phyloP scores from a whole-genome alignment of 2,113 vertebrate species.

The Anguilla japonica region DNA sequence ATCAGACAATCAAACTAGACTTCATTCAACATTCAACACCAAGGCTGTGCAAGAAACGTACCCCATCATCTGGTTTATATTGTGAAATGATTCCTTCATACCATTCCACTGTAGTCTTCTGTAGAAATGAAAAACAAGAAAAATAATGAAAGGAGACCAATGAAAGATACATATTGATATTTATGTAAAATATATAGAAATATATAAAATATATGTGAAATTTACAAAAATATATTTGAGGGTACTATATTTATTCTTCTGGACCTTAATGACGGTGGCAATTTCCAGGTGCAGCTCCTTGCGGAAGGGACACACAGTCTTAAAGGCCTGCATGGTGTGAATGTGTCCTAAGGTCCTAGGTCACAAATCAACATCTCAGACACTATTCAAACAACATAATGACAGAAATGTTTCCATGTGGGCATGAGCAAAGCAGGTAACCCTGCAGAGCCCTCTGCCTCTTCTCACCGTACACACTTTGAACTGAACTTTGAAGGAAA shows the following conservation, averaged over 20 bases:
- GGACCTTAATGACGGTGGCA: slow-evolving; percentile 79
- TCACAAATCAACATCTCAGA: slow-evolving; percentile 33
- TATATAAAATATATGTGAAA: not conserved
- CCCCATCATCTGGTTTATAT: slow-evolving; percentile 77
- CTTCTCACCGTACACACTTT: not conserved
- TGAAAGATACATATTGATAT: not conserved
- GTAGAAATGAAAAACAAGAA: slow-evolving; percentile 39
- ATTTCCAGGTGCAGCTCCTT: slow-evolving; percentile 81
- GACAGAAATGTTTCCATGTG: not conserved
- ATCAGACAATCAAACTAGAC: not conserved
- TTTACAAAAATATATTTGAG: not conserved
- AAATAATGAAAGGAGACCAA: not conserved
- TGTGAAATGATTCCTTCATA: slow-evolving; percentile 72
- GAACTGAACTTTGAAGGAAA: not conserved
- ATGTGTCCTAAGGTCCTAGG: slow-evolving; percentile 80
- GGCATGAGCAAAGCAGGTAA: not conserved
- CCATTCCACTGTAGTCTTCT: slow-evolving; percentile 85
- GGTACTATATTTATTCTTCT: not conserved
- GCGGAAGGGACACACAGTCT: slow-evolving; percentile 73
- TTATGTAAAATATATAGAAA: not conserved
- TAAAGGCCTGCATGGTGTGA: slow-evolving; percentile 78
- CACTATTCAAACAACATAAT: not conserved
- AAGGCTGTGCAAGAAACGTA: slow-evolving; percentile 50
- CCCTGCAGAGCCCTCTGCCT: not conserved
- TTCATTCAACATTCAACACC: not conserved